Percentiles rank a stretch among this genome's conserved stretches.
Evolutionary conservation across 2,797 vertebrate genomes (phyloP).

Genomic region (Synaphobranchus kaupii): DNA sequence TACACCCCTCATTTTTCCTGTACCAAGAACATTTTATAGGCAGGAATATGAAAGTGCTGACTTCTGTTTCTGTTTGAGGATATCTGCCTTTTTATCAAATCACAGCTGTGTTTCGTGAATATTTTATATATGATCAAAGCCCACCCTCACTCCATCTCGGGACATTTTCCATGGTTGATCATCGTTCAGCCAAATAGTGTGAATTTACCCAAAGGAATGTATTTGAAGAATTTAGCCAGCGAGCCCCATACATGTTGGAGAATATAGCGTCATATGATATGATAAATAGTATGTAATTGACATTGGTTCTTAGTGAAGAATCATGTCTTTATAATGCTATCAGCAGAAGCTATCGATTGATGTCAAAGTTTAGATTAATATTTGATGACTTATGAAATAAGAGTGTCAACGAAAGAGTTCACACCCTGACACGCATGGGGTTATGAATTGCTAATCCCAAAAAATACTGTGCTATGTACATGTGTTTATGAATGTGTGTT

Average conservation of each 20-base stretch:
- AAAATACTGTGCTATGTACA: neutral
- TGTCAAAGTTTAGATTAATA: neutral
- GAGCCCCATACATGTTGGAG: neutral
- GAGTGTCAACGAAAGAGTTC: neutral
- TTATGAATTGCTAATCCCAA: neutral
- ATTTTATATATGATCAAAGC: slow-evolving; percentile 90
- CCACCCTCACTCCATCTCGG: slow-evolving; percentile 25
- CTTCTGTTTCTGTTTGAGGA: slow-evolving; percentile 85
- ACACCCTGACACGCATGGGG: neutral
- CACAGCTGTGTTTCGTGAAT: slow-evolving; percentile 86
- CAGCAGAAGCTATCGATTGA: neutral
- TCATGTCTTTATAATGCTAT: neutral
- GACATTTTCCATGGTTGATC: slow-evolving; percentile 26
- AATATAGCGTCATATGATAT: neutral
- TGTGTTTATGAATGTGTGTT: neutral
- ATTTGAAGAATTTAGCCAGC: neutral
- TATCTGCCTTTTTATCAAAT: slow-evolving; percentile 90
- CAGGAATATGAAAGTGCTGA: slow-evolving; percentile 87
- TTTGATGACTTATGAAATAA: neutral
- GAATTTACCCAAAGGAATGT: neutral
- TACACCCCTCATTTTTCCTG: slow-evolving; percentile 78
- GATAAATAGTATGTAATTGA: neutral
- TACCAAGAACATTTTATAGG: slow-evolving; percentile 76
- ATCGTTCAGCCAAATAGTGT: neutral
- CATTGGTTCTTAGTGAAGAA: neutral